phyloP scores from a whole-genome alignment of 1,140 invertebrate species.

The Saccostrea echinata region DNA sequence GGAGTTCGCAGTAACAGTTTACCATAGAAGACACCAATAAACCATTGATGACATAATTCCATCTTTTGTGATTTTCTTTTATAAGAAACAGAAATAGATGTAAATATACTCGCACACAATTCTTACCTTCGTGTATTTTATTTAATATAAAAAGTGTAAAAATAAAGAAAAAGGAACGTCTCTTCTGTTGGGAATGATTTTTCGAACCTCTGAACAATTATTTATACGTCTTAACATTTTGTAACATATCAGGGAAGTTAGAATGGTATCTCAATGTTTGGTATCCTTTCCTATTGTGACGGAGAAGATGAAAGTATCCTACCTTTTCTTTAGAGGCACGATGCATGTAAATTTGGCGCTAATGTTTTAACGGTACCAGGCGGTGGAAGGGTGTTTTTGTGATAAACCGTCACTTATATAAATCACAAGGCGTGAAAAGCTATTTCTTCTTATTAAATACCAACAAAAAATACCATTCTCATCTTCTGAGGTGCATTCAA shows the following conservation, averaged over 20 bases:
- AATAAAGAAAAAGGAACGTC: too few relatives aligned
- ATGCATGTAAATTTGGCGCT: slow-evolving; percentile 36
- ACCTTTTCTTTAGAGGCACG: background rate
- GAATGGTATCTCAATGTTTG: background rate
- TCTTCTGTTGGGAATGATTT: too few relatives aligned
- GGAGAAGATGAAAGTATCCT: background rate
- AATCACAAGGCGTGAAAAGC: slow-evolving; percentile 28
- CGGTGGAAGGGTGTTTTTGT: slow-evolving; percentile 29
- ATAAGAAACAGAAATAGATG: too few relatives aligned
- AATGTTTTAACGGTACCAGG: slow-evolving; percentile 36
- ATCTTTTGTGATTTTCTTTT: too few relatives aligned
- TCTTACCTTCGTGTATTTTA: too few relatives aligned
- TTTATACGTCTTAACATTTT: background rate
- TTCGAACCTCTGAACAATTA: too few relatives aligned
- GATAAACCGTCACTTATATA: slow-evolving; percentile 33
- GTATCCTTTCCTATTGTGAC: background rate
- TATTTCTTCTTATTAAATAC: slow-evolving; percentile 38
- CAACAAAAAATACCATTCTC: slow-evolving; percentile 30
- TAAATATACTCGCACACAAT: too few relatives aligned
- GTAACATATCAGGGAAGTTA: background rate
- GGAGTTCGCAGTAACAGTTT: too few relatives aligned
- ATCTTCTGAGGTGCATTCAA: slow-evolving; percentile 34
- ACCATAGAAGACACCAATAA: too few relatives aligned
- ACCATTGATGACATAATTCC: too few relatives aligned
- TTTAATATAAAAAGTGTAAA: too few relatives aligned